A percentile compares a stretch with the other conserved stretches of the same genome.
These are phyloP conservation scores for Sandelia bainsii DNA, from an alignment of 2,797 vertebrate species.

Conservation along the genomic window DNA sequence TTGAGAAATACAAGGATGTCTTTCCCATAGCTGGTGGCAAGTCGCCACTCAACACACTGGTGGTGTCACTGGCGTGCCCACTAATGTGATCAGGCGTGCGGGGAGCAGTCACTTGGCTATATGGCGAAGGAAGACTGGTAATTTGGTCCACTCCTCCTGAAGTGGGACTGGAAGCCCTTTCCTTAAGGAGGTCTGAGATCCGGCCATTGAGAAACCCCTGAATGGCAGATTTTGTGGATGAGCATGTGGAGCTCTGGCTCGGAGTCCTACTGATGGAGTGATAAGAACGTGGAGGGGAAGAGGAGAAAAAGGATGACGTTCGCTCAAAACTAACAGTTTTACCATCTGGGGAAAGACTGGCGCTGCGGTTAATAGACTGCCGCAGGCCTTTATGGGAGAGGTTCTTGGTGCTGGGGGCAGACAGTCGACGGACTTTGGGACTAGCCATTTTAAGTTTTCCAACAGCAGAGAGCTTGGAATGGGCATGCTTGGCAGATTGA, in stretches of 20 bases:
- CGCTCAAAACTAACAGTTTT: constrained; percentile 82
- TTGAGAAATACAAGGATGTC: constrained; percentile 92
- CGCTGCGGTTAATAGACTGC: constrained; percentile 89
- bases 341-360: constrained; percentile 87
- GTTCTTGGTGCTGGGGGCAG: constrained; percentile 90
- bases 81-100: constrained; percentile 89
- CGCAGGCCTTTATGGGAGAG: constrained; percentile 90
- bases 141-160: constrained; percentile 83
- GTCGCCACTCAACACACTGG: constrained; percentile 93
- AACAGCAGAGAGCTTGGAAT: constrained; percentile 90
- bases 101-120: constrained; percentile 94
- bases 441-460: constrained; percentile 92
- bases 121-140: constrained; percentile 88
- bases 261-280: constrained; percentile 91
- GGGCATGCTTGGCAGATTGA: constrained; percentile 83
- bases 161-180: constrained; percentile 74
- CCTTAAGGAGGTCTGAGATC: constrained; percentile 91
- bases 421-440: constrained; percentile 90
- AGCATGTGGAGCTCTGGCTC: constrained; percentile 87
- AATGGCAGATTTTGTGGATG: constrained; percentile 89
- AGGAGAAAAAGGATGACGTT: constrained; percentile 64
- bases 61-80: constrained; percentile 93
- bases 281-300: constrained; percentile 87
- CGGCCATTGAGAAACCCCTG: constrained; percentile 90
- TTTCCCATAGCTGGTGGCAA: constrained; percentile 98